Evolutionary conservation across 2,797 vertebrate genomes (phyloP), one percentile per base, ranked within the genome.

Genomic region (Orestias chungarensis): DNA sequence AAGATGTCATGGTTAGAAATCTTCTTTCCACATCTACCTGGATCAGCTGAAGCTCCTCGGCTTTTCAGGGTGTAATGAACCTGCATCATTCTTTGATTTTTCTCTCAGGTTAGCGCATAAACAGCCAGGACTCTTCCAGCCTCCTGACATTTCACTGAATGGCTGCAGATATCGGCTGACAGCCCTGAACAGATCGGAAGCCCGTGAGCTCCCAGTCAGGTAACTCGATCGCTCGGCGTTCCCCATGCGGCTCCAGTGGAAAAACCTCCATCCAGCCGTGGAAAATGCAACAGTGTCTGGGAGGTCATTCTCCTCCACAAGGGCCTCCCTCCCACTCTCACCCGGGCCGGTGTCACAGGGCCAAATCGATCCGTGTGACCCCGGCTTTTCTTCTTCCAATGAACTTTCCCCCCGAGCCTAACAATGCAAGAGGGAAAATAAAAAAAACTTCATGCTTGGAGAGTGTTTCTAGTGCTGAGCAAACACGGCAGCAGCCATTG

Each of bases 351-450:
- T 47, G 90, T 91, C 88, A 91, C 64, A 55, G 84, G 89, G 87
- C 81, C 87, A 90, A 89, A 91, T 88, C 82, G 64, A 91, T 92
- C 81, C 74, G 59, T 67, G 76, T 84, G 86, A 83, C 84, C 85
- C 79, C 65, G 65, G 69, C 59, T 61, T 75, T 84, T 83, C 76
- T 84, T 66, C 55, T 20, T 15, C 29, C 35, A 15, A 8, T 87
- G 89, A 91, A 83, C 90, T 87, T 70, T 91, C 73, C 83, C 84
- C 90, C 69, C 38, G 1, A 31, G 38, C 27, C 81, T 64, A 65
- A 88, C 86, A 88, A 85, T 87, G 81, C 49, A 1, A 70, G 40
- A 64, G 50, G 75, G 68, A 68, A 54, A 73, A 38, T 49, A 62
- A 78, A 81, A 62, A 78, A 81, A 81, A 74, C 71, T 44, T 64